These are phyloP conservation scores for Rhegmatorhina hoffmannsi DNA, from an alignment of 2,113 vertebrate genomes.

Conservation along the genomic window DNA sequence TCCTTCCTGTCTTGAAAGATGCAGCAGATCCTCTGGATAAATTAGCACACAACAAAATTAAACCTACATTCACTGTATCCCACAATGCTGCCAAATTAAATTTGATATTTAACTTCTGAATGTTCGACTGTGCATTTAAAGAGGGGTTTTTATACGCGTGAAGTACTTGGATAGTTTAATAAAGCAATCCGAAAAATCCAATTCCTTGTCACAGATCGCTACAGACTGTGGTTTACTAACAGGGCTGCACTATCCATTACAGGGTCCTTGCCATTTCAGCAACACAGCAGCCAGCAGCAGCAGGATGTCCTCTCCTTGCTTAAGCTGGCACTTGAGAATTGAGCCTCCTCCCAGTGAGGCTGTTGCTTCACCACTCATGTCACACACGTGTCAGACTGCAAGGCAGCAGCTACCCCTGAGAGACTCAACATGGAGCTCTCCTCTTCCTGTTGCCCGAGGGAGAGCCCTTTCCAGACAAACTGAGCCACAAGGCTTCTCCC, in stretches of 20 bases:
- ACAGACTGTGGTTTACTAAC: background rate
- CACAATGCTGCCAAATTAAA: background rate
- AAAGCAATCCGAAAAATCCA: background rate
- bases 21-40: background rate
- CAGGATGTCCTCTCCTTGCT: background rate
- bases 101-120: background rate
- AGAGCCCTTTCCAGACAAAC: background rate
- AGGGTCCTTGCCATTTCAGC: background rate
- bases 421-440: background rate
- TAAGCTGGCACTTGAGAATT: background rate
- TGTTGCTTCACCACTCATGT: background rate
- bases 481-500: background rate
- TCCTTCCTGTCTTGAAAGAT: background rate
- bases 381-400: background rate
- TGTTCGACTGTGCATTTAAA: background rate
- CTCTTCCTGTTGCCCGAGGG: background rate
- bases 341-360: background rate
- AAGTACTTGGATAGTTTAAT: background rate
- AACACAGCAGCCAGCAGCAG: background rate
- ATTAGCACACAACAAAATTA: background rate
- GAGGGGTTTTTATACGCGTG: background rate
- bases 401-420: background rate
- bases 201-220: background rate
- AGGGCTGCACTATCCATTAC: background rate
- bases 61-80: background rate